Base-by-base conservation (phyloP, 2,888 invertebrate genomes). In the Lysandra bellargus region DNA sequence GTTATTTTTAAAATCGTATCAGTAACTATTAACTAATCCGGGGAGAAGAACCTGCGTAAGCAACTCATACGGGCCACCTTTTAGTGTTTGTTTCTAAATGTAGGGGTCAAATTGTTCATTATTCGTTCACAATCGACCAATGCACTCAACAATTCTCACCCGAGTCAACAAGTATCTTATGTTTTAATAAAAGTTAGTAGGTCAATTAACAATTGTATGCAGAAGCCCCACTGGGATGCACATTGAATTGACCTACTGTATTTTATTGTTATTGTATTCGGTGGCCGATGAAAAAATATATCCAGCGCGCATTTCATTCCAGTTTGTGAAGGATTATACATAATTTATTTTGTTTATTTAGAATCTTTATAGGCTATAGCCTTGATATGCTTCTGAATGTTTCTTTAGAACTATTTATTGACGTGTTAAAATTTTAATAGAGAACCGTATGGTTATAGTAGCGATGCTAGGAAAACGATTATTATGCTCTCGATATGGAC, bases 401-500 rank as follows among this genome's bases (percentile, higher is more conserved):
- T 69, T 30, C 64, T 33, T 33, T 69, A 14, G 33, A 69, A 69
- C 33, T 69, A 37, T 69, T 69, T 69, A 69, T 37, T 69, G 69
- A 23, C 2, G 69, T 69, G 69, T 37, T 69, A 69, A 69, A 33
- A 69, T 37, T 37, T 69, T 69, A 69, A 69, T 33, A 37, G 33
- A 4, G 69, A 69, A 33, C 14, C 30, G 33, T 37, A 33, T 69
- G 14, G 14, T 37, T 69, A 69, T 37, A 69, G 33, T 14, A 69
- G 33, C 33, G 12, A 69, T 69, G 30, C 33, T 69, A 69, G 14
- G 69, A 69, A 69, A 14, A 12, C 33, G 33, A 60, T 77, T 37
- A 77, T 77, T 53, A 23, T 77, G 77, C 57, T 77, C 37, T 77
- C 77, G 37, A 77, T 60, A 77, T 30, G 75, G 75, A 23, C 44